phyloP scores from a whole-genome alignment of 35 echinoderm and acorn worm species.

The Anneissia japonica region DNA sequence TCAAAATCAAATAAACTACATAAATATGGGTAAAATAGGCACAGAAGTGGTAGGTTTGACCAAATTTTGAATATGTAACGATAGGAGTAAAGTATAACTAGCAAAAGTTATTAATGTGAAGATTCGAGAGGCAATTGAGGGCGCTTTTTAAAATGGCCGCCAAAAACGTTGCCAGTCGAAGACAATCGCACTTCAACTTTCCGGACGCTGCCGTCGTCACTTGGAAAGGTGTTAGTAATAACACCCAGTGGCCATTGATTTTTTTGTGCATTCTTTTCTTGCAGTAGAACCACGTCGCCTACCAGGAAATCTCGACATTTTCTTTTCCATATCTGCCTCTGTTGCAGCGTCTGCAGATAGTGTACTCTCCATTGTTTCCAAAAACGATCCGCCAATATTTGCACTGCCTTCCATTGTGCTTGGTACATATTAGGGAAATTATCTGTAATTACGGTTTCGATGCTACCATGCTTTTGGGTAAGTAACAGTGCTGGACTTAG shows the following conservation, averaged over 20 bases:
- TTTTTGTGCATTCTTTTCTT: not conserved
- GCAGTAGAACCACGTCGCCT: conserved; percentile 10
- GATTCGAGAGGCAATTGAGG: too few species aligned
- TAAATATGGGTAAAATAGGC: too few species aligned
- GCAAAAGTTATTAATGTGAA: too few species aligned
- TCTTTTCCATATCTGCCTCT: conserved; percentile 14
- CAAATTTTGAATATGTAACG: too few species aligned
- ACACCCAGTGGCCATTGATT: not conserved
- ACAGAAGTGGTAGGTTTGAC: too few species aligned
- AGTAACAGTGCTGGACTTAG: conserved; percentile 36
- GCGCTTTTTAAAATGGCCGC: too few species aligned
- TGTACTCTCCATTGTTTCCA: conserved; percentile 18
- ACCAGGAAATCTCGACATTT: not conserved
- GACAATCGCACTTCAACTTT: not conserved
- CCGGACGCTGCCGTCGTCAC: not conserved
- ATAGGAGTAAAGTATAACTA: too few species aligned
- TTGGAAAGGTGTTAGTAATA: not conserved
- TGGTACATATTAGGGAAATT: not conserved
- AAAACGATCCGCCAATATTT: conserved; percentile 8
- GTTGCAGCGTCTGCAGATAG: conserved; percentile 21
- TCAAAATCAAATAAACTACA: too few species aligned
- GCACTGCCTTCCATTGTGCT: conserved; percentile 13
- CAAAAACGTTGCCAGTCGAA: not conserved
- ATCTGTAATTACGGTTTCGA: not conserved
- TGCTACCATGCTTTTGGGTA: conserved; percentile 11